These are phyloP conservation scores for Cecidostiba fungosa DNA, from an alignment of 2,888 invertebrate species.

Conservation along the genomic window DNA sequence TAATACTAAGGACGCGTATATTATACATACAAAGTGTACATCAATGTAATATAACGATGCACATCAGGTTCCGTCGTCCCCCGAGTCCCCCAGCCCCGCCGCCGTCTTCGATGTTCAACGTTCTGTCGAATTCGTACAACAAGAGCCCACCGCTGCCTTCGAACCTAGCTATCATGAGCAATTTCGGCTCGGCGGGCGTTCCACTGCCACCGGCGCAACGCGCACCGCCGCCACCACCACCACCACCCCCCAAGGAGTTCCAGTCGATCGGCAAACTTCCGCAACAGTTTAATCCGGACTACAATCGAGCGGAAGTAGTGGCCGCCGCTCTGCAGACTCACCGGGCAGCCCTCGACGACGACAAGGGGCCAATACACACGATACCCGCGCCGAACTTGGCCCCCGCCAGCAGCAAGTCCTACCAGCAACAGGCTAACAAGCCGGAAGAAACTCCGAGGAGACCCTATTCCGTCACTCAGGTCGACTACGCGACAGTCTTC, in stretches of 20 bases:
- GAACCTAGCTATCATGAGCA: conserved; percentile 38
- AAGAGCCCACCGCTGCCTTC: conserved; percentile 61
- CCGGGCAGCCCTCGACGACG: conserved; percentile 74
- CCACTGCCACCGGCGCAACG: conserved; percentile 54
- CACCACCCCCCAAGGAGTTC: conserved; percentile 72
- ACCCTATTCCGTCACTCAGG: conserved; percentile 48
- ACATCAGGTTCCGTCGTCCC: conserved; percentile 71
- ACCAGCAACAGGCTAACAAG: conserved; percentile 67
- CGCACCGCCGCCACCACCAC: conserved; percentile 4
- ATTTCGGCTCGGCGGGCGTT: neutral
- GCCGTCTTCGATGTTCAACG: conserved; percentile 70
- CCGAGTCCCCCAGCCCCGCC: conserved; percentile 43
- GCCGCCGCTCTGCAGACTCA: conserved; percentile 67
- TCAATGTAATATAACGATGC: neutral
- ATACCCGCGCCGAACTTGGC: conserved; percentile 92
- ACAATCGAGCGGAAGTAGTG: conserved; percentile 72
- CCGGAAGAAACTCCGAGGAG: conserved; percentile 34
- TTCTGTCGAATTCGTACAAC: conserved; percentile 68
- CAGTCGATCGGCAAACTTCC: conserved; percentile 73
- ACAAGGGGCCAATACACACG: conserved; percentile 90
- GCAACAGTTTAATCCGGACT: conserved; percentile 68
- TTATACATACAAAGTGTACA: too few species aligned
- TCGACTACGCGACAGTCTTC: conserved; percentile 47
- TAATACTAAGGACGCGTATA: too few species aligned
- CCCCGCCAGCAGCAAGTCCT: conserved; percentile 83